Conservation (phyloP, 2,113 vertebrate genomes). For the Genyomyrus donnyi region DNA sequence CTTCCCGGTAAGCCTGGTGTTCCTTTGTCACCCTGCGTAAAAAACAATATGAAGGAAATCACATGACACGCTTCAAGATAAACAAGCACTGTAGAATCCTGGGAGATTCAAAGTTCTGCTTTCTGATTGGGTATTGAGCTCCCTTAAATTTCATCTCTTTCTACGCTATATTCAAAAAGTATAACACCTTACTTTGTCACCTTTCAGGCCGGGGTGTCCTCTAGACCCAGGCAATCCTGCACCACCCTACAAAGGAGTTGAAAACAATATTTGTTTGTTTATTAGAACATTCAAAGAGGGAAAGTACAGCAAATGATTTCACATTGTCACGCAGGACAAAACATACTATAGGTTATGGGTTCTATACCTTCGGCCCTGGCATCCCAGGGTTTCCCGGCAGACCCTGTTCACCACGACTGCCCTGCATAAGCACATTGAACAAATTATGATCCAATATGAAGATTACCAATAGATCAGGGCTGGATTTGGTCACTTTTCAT, state of each 20-base stretch:
- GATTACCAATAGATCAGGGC: neutral
- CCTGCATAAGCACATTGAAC: slow-evolving; percentile 34
- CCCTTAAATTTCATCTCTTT: neutral
- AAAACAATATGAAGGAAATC: neutral
- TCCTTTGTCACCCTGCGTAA: slow-evolving; percentile 33
- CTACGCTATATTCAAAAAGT: neutral
- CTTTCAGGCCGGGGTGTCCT: slow-evolving; percentile 24
- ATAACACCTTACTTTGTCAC: slow-evolving; percentile 28
- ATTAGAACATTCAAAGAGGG: neutral
- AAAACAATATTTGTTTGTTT: neutral
- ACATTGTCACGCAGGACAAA: neutral
- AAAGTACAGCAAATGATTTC: neutral
- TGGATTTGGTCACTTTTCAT: neutral
- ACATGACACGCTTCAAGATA: slow-evolving; percentile 11
- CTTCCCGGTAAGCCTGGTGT: slow-evolving; percentile 22
- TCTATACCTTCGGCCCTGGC: slow-evolving; percentile 49
- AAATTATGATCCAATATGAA: neutral
- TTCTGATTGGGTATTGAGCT: neutral
- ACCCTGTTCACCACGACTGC: slow-evolving; percentile 45
- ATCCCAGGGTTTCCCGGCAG: slow-evolving; percentile 42
- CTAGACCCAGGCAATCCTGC: slow-evolving; percentile 26
- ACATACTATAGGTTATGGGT: neutral
- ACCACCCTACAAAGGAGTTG: slow-evolving; percentile 25
- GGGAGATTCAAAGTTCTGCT: neutral
- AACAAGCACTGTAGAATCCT: neutral